These are phyloP conservation scores for Aplocera efformata DNA, from an alignment of 2,888 invertebrate species.

Conservation along the genomic window DNA sequence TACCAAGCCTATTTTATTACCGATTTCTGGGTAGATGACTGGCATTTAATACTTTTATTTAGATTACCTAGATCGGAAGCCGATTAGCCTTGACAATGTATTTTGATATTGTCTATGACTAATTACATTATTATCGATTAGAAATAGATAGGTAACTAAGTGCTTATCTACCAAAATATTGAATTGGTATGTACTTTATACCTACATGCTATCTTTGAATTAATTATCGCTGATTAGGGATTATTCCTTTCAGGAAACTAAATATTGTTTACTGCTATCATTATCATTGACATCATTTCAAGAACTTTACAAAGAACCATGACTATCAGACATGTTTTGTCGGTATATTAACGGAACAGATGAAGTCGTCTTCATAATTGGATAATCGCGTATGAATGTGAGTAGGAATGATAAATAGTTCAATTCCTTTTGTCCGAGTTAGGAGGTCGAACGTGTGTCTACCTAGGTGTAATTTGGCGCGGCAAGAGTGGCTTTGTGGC, in stretches of 20 bases:
- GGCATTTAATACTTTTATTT: no score
- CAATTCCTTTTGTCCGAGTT: not conserved
- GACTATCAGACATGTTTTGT: slow-evolving; percentile 18
- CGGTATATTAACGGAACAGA: slow-evolving; percentile 12
- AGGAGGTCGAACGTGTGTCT: not conserved
- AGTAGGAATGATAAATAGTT: not conserved
- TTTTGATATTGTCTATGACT: no score
- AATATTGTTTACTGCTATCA: slow-evolving; percentile 3
- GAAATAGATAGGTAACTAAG: not conserved
- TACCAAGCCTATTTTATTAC: no score
- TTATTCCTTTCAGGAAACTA: slow-evolving; percentile 8
- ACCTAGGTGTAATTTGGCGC: no score
- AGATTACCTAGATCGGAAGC: no score
- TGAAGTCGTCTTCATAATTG: slow-evolving; percentile 49
- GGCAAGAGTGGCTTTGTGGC: no score
- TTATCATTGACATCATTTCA: slow-evolving; percentile 15
- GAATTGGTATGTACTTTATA: no score
- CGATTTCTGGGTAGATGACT: no score
- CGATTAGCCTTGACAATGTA: no score
- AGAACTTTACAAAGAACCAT: slow-evolving; percentile 13
- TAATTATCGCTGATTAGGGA: slow-evolving; percentile 2
- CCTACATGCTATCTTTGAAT: no score
- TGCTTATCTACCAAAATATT: no score
- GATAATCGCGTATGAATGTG: slow-evolving; percentile 54
- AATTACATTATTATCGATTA: not conserved